Evolutionary conservation across 2,888 invertebrate genomes (phyloP), one percentile per base, ranked within the genome.

Genomic region (Parnassius orleans): DNA sequence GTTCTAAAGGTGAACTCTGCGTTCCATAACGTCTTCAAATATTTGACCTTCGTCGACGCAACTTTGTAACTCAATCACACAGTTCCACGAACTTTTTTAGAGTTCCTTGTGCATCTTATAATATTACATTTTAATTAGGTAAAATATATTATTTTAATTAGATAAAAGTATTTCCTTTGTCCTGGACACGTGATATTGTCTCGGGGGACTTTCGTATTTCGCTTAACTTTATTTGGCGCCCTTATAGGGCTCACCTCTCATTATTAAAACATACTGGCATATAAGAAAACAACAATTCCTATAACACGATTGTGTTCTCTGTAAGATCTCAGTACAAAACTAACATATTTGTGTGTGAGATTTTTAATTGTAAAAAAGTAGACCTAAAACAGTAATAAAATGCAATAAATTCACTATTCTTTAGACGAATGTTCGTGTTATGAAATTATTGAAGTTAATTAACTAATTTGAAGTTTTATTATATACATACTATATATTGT

Each of bases 1-100:
- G 59, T 66, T 66, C 62, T 61, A 64, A 65, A 69, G 66, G 71
- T 65, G 61, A 72, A 72, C 72, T 74, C 69, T 67, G 65, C 68
- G 69, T 72, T 69, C 67, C 71, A 69, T 68, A 64, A 61, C 57
- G 66, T 74, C 68, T 76, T 69, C 72, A 77, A 83, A 80, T 79
- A 78, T 81, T 77, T 80, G 78, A 84, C 80, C 79, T 83, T 80
- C 72, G 70, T 56, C 68, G 69, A 69, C 65, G 68, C 66, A 74
- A 76, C 78, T 79, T 78, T 72, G 74, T 77, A 68, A 78, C 73
- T 72, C 72, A 71, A 73, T 69, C 67, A 69, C 51, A 57, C 54
- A 44, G 55, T 51, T 44, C 44, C 11, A 44, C 51, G 19, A 56
- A 61, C 19, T 46, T 42, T 19, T 56, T 51, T 60, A 44, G 15